Evolutionary conservation across 2,888 invertebrate genomes (phyloP), one percentile per base, ranked within the genome.

Genomic region (Brenthis ino): DNA sequence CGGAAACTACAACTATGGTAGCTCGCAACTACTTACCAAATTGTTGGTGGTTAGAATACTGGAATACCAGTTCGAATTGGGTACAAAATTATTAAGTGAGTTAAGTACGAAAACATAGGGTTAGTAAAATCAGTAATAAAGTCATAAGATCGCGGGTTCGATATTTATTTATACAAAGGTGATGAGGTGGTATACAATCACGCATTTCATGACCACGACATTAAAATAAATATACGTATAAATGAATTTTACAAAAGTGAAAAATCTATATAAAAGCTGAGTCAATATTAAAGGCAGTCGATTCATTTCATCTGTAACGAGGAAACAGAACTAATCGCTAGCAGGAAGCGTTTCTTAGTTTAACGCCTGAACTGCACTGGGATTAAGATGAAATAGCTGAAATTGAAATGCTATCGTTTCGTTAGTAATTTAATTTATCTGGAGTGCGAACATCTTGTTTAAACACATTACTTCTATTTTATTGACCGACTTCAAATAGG

Each of bases 271-370:
- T 63, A 63, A 16, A 53, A 43, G 53, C 63, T 63, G 13, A 63
- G 53, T 37, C 51, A 33, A 63, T 63, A 37, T 50, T 50, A 33
- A 63, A 53, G 20, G 53, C 37, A 51, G 20, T 63, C 61, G 14
- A 20, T 53, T 48, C 13, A 48, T 64, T 64, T 64, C 6, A 64
- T 64, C 24, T 55, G 55, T 47, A 55, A 55, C 48, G 28, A 64
- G 55, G 48, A 48, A 64, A 64, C 24, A 37, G 47, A 55, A 47
- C 54, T 55, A 55, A 47, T 55, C 55, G 55, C n/a, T 43, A 12
- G 55, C 48, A 55, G 55, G 55, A 55, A 64, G 47, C 47, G 55
- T 64, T 64, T 64, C 64, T 64, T 64, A 64, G 55, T 55, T 55
- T 55, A 64, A 64, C 64, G 20, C 51, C 20, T 53, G 14, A 53